Percentiles rank a stretch among this genome's conserved stretches.
Conservation (phyloP, 1,140 invertebrate genomes). For the Drosophila paulistorum region DNA sequence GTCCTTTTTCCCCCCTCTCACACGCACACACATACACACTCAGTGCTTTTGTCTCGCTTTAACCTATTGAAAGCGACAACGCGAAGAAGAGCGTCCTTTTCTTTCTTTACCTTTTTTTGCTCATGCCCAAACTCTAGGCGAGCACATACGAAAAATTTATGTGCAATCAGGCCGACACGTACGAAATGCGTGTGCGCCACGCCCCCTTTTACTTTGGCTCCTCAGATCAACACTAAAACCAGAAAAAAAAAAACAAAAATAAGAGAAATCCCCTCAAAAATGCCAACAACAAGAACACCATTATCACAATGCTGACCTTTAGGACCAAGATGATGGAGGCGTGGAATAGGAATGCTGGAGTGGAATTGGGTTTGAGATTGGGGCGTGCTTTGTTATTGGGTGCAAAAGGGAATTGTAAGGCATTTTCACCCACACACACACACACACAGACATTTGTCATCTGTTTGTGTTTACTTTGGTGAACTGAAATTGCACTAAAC, state of each 20-base stretch:
- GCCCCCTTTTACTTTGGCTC: conserved; percentile 3
- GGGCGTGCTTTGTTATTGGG: conserved; percentile 25
- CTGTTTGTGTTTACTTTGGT: conserved; percentile 65
- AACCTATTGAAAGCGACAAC: conserved; percentile 38
- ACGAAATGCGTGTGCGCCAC: conserved; percentile 58
- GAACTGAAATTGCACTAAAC: conserved; percentile 44
- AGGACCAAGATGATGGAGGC: conserved; percentile 52
- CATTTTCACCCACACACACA: conserved; percentile 1
- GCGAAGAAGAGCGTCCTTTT: conserved; percentile 23
- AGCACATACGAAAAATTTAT: conserved; percentile 61
- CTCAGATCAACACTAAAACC: conserved; percentile 60
- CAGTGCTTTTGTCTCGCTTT: background rate
- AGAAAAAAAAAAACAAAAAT: conserved; percentile 27
- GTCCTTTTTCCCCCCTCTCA: conserved; percentile 1
- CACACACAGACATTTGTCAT: conserved; percentile 57
- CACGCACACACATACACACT: background rate
- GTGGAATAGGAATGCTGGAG: conserved; percentile 16
- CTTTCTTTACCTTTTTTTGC: background rate
- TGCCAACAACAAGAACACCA: conserved; percentile 38
- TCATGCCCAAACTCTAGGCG: conserved; percentile 21
- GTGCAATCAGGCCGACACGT: conserved; percentile 77
- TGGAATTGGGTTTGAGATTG: background rate
- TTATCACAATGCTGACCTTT: conserved; percentile 58
- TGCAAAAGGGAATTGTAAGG: conserved; percentile 40
- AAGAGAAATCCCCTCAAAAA: conserved; percentile 23